Percentiles rank a stretch among this genome's conserved stretches.
Conservation (phyloP, 2,888 invertebrate species). For the Salticus scenicus region DNA sequence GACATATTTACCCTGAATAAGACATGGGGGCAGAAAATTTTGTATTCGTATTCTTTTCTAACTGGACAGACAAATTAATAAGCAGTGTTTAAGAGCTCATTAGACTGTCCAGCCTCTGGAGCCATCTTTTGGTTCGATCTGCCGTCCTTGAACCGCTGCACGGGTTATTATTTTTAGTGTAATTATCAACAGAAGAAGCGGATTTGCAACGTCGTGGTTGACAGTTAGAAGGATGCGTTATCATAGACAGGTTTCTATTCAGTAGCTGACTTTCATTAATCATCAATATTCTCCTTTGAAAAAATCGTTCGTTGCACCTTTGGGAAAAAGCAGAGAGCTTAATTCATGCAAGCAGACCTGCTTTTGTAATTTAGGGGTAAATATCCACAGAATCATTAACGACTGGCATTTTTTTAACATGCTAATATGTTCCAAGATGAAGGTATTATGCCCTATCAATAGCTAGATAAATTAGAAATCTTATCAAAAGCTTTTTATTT, state of each 20-base stretch:
- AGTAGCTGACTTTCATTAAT: not conserved
- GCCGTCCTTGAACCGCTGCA: constrained; percentile 34
- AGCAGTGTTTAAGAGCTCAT: constrained; percentile 46
- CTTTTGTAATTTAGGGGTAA: no score
- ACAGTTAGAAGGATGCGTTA: constrained; percentile 17
- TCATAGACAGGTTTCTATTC: not conserved
- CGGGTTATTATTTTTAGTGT: constrained; percentile 15
- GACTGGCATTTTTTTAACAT: no score
- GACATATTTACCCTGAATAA: constrained; percentile 36
- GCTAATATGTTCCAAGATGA: no score
- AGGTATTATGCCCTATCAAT: no score
- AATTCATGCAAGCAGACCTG: no score
- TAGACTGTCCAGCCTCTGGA: constrained; percentile 24
- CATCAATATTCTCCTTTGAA: not conserved
- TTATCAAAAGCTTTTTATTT: no score
- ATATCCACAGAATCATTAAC: no score
- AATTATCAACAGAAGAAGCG: constrained; percentile 21
- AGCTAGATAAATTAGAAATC: no score
- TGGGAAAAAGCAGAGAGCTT: not conserved
- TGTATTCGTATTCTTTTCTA: not conserved
- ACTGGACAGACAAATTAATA: constrained; percentile 39
- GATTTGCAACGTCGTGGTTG: not conserved
- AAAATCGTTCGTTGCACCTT: not conserved
- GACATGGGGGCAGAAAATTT: not conserved
- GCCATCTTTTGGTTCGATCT: constrained; percentile 19